phyloP scores from a whole-genome alignment of 1,140 invertebrate genomes.

The Drosophila orosa region DNA sequence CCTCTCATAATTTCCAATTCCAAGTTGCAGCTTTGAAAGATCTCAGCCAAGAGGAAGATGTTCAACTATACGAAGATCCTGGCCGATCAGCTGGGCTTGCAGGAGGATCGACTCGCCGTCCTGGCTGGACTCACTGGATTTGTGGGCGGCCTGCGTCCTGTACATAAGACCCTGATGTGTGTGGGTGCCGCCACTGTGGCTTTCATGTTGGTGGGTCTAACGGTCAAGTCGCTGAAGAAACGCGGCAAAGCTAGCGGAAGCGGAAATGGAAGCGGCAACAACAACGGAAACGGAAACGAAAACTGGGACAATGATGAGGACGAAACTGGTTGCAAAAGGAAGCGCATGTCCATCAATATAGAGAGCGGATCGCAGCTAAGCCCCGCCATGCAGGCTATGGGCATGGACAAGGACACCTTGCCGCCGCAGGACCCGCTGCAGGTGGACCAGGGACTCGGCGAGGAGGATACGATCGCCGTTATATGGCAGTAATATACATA shows the following conservation, averaged over 20 bases:
- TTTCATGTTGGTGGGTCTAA: slow-evolving; percentile 29
- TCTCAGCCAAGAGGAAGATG: slow-evolving; percentile 2
- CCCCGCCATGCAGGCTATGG: background rate
- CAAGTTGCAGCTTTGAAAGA: background rate
- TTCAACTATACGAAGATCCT: slow-evolving; percentile 18
- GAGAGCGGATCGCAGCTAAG: background rate
- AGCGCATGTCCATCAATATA: background rate
- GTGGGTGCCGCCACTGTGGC: slow-evolving; percentile 43
- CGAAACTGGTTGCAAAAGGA: background rate
- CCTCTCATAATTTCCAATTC: no score
- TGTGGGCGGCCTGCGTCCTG: slow-evolving; percentile 15
- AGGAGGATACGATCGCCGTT: background rate
- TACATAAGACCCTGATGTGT: slow-evolving; percentile 34
- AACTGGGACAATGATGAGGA: background rate
- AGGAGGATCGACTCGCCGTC: background rate
- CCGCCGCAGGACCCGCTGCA: background rate
- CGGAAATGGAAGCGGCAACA: background rate
- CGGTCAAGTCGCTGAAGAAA: slow-evolving; percentile 26
- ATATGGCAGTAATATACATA: no score
- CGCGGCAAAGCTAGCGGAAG: background rate
- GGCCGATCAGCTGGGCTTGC: slow-evolving; percentile 10
- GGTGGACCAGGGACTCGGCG: slow-evolving; percentile 2
- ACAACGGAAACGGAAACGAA: background rate
- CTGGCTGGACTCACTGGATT: background rate
- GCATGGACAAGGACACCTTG: background rate